Base-by-base conservation (phyloP, 1,140 invertebrate species). In the Ceratosolen fusciceps region DNA sequence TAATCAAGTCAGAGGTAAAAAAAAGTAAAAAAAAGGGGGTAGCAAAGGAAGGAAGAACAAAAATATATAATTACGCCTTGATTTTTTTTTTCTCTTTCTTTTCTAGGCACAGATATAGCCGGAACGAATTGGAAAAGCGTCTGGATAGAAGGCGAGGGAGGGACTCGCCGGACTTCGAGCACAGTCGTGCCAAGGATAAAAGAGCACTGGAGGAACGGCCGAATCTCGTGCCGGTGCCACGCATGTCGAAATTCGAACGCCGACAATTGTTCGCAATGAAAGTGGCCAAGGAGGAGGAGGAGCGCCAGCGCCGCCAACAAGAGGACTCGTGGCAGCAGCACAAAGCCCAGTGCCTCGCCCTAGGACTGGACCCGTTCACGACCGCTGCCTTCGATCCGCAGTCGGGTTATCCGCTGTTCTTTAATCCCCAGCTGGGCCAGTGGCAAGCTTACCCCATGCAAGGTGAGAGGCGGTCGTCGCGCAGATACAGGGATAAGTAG, bases 211-310 rank as follows among this genome's bases (percentile, higher is more conserved):
- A 90, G 31, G 89, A 90, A 70, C 81, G 89, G 58, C 83, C 85
- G 3, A 90, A 88, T 54, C 72, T 89, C 34, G 88, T 89, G 21
- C 86, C 87, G 7, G 83, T 87, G 26, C 90, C 92, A 3, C 90
- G 90, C 71, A 88, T 95, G 85, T 92, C 92, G 0, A 96, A 96
- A 87, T 92, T 93, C 68, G 93, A 96, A 83, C 87, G 95, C 7
- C 88, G 96, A 39, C 93, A 95, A 84, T 87, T 95, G 70, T 97
- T 97, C 90, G 95, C 94, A 29, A 87, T 94, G 24, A 94, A 96
- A 90, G 93, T 95, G 43, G 94, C 94, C 19, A 91, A 94, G 80
- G 93, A 95, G 78, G 92, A 94, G 82, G 92, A 93, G 67, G 92
- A 93, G 81, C 91, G 92, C 56, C 91, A 93, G 39, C 86, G 92